A percentile compares a stretch with the other conserved stretches of the same genome.
Conservation (phyloP, 1,140 invertebrate genomes). For the Magallana gigas region DNA sequence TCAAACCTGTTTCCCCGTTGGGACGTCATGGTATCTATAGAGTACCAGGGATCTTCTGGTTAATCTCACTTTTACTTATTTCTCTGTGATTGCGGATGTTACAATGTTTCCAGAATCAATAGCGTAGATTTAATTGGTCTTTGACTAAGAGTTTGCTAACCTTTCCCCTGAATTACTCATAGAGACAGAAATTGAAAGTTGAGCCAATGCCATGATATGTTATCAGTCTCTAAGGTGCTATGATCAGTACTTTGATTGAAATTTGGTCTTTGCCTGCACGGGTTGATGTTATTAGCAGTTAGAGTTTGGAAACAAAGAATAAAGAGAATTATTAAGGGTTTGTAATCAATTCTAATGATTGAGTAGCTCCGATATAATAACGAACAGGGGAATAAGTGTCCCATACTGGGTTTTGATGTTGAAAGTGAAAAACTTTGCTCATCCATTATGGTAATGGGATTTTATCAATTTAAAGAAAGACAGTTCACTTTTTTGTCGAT, state of each 20-base stretch:
- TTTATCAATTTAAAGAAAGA: not conserved
- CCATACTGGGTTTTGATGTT: not conserved
- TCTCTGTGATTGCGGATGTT: conserved; percentile 21
- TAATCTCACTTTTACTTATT: not conserved
- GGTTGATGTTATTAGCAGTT: too few species aligned
- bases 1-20: not conserved
- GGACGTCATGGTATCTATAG: not conserved
- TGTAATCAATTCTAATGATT: not conserved
- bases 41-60: not conserved
- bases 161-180: not conserved
- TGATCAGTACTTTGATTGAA: too few species aligned
- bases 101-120: conserved; percentile 6
- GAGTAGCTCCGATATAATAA: not conserved
- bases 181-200: too few species aligned
- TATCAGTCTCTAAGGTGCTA: too few species aligned
- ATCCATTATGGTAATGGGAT: conserved; percentile 20
- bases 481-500: not conserved
- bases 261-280: too few species aligned
- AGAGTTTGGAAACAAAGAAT: not conserved
- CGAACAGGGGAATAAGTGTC: not conserved
- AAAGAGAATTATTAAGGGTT: not conserved
- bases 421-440: not conserved
- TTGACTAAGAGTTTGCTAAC: not conserved
- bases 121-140: not conserved
- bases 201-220: too few species aligned